phyloP scores from a whole-genome alignment of 2,888 invertebrate species.

The Pardosa pseudoannulata region DNA sequence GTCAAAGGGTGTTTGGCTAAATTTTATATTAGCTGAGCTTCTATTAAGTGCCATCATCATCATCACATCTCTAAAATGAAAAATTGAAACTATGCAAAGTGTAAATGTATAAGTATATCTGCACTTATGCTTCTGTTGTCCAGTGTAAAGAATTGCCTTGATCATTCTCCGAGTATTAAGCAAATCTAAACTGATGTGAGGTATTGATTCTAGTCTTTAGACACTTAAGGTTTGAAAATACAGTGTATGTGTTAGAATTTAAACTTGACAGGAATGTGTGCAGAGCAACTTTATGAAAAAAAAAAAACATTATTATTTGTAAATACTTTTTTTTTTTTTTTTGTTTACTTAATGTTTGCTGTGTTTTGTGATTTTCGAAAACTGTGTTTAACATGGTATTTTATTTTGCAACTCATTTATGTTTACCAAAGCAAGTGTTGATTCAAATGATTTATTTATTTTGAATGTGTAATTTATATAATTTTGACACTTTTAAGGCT shows the following conservation, averaged over 20 bases:
- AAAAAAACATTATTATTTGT: background rate
- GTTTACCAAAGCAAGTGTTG: background rate
- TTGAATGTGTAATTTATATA: background rate
- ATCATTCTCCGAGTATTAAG: background rate
- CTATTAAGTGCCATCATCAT: constrained; percentile 15
- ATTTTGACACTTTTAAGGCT: background rate
- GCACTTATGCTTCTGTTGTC: background rate
- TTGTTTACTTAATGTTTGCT: constrained; percentile 14
- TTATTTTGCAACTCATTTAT: background rate
- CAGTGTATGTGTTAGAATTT: background rate
- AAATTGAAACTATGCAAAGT: background rate
- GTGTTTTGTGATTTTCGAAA: background rate
- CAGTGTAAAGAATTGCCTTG: constrained; percentile 7
- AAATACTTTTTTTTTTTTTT: too few relatives aligned
- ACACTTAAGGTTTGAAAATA: background rate
- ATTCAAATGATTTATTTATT: background rate
- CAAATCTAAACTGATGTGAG: background rate
- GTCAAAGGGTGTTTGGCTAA: constrained; percentile 9
- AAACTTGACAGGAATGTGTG: background rate
- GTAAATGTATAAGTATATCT: background rate
- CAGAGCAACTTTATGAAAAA: background rate
- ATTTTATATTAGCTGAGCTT: constrained; percentile 3
- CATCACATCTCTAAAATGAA: background rate
- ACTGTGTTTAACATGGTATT: background rate
- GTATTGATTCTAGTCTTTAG: constrained; percentile 6